These are phyloP conservation scores for Brassicogethes aeneus DNA, from an alignment of 2,888 invertebrate species.

Conservation along the genomic window DNA sequence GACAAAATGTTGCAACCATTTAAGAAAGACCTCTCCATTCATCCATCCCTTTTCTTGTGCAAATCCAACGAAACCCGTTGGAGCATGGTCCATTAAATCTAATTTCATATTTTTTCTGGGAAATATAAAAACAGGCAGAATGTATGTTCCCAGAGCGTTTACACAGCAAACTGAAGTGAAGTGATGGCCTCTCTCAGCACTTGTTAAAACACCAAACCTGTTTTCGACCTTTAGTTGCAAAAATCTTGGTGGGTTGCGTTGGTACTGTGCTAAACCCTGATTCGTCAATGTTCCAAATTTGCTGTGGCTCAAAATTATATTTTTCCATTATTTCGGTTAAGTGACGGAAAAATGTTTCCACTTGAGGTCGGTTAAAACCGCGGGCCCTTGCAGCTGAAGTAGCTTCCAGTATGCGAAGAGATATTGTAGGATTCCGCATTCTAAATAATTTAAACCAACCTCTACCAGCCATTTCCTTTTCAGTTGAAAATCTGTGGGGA, in stretches of 20 bases:
- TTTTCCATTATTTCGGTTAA: constrained; percentile 3
- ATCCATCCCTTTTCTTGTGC: constrained; percentile 28
- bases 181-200: too few relatives aligned
- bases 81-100: constrained; percentile 29
- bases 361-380: constrained; percentile 13
- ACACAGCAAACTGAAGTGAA: too few relatives aligned
- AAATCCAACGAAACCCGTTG: constrained; percentile 27
- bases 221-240: constrained; percentile 13
- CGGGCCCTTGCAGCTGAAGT: constrained; percentile 12
- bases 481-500: neutral
- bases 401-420: constrained; percentile 12
- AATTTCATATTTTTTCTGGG: too few relatives aligned
- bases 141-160: too few relatives aligned
- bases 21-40: constrained; percentile 21
- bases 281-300: constrained; percentile 12
- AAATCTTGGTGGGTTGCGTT: constrained; percentile 12
- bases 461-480: neutral
- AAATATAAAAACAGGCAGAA: too few relatives aligned
- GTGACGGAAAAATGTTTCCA: constrained; percentile 11
- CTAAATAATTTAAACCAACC: constrained; percentile 7
- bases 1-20: neutral
- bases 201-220: too few relatives aligned
- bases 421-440: constrained; percentile 11
- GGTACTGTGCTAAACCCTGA: constrained; percentile 10
- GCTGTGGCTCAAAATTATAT: neutral